Evolutionary conservation across 2,888 invertebrate genomes (phyloP).

Genomic region (Papilio demoleus): DNA sequence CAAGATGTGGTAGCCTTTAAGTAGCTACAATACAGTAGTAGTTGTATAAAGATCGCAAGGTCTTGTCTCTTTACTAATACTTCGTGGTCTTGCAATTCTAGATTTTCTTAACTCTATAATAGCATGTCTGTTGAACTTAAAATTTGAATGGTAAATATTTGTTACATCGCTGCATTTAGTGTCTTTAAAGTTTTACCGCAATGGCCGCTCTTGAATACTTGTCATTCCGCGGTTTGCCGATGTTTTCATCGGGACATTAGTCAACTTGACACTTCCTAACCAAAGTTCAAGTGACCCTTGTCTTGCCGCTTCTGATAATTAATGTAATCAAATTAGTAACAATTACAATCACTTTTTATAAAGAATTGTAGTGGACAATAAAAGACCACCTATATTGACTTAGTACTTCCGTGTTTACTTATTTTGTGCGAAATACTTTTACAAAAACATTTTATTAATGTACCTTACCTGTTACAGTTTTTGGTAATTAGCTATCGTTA

Average conservation of each 20-base stretch:
- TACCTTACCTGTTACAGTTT: too few species aligned
- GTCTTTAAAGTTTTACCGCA: conserved; percentile 40
- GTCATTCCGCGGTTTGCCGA: conserved; percentile 1
- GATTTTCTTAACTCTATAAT: neutral
- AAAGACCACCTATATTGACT: too few species aligned
- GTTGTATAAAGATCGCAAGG: too few species aligned
- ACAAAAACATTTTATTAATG: neutral
- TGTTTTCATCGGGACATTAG: conserved; percentile 11
- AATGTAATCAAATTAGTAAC: conserved; percentile 12
- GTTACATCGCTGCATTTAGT: neutral
- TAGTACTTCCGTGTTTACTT: too few species aligned
- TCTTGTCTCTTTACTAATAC: neutral
- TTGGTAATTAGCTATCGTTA: neutral
- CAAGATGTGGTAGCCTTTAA: neutral
- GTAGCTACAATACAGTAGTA: too few species aligned
- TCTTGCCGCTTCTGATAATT: neutral
- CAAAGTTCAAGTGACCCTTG: conserved; percentile 10
- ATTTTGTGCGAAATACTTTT: neutral
- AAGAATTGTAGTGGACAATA: neutral
- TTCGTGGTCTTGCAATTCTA: neutral
- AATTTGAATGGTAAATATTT: neutral
- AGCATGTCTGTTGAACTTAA: neutral
- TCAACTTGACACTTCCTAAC: conserved; percentile 19
- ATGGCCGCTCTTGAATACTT: conserved; percentile 4
- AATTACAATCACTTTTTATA: neutral